Evolutionary conservation across 2,113 vertebrate species (phyloP).

Genomic region (Otis tarda): DNA sequence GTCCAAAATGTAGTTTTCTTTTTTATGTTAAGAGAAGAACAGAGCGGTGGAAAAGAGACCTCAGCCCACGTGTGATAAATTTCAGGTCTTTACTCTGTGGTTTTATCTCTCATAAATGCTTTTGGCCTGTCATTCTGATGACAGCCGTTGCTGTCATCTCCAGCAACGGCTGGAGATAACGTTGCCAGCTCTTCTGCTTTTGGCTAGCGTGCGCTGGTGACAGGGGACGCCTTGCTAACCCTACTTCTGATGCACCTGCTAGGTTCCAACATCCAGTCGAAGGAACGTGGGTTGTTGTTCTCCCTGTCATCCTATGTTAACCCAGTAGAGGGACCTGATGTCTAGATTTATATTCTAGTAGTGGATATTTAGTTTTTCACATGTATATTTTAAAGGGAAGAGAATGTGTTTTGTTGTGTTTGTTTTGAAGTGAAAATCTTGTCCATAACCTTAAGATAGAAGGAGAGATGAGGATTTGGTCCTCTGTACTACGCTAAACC

Average conservation of each 20-base stretch:
- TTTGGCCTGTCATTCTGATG: neutral
- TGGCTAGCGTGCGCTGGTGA: neutral
- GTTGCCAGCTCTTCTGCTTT: neutral
- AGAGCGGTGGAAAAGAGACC: neutral
- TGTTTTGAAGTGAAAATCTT: neutral
- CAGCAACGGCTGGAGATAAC: neutral
- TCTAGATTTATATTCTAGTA: neutral
- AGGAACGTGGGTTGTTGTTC: neutral
- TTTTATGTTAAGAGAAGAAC: neutral
- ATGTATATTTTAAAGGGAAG: neutral
- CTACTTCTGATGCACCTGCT: neutral
- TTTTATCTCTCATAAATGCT: neutral
- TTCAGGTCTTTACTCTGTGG: neutral
- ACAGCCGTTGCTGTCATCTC: too few relatives aligned
- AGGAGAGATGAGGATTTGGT: neutral
- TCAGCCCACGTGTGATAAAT: neutral
- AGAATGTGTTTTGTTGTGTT: neutral
- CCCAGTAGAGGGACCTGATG: slow-evolving; percentile 43
- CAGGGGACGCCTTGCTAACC: neutral
- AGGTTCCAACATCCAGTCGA: neutral
- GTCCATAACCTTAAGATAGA: neutral
- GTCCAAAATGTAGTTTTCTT: neutral
- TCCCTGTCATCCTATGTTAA: slow-evolving; percentile 1
- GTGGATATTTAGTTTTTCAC: neutral
- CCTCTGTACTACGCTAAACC: neutral